Percentiles rank a stretch among this genome's conserved stretches.
Conservation (phyloP, 2,113 vertebrate species). For the Phaetusa simplex region DNA sequence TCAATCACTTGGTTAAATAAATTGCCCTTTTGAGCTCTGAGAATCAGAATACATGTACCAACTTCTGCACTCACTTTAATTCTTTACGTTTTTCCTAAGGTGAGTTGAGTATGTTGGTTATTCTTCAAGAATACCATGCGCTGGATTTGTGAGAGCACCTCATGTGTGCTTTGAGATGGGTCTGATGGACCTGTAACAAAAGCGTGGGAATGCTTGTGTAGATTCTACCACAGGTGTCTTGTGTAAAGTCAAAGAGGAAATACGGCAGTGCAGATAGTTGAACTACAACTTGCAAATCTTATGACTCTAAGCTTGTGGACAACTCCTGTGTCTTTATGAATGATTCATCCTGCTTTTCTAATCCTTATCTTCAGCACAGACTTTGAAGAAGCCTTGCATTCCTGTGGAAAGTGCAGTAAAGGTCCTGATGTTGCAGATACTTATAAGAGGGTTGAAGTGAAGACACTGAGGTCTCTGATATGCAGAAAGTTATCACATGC, state of each 20-base stretch:
- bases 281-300: background rate
- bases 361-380: background rate
- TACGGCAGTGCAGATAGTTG: fast-evolving
- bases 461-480: background rate
- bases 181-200: background rate
- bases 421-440: background rate
- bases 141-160: background rate
- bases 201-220: background rate
- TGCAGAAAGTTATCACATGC: background rate
- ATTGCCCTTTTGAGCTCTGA: background rate
- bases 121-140: background rate
- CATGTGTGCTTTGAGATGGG: background rate
- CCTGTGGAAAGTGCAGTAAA: background rate
- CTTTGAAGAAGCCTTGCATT: background rate
- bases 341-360: constrained; percentile 24
- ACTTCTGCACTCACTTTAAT: background rate
- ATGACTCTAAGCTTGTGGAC: background rate
- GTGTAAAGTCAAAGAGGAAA: background rate
- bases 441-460: background rate
- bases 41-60: background rate
- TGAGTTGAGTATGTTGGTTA: background rate
- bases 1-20: background rate
- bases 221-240: background rate
- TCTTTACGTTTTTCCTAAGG: background rate
- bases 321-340: background rate